Base-by-base conservation (phyloP, 2,888 invertebrate species). In the Heliconius ethilla region DNA sequence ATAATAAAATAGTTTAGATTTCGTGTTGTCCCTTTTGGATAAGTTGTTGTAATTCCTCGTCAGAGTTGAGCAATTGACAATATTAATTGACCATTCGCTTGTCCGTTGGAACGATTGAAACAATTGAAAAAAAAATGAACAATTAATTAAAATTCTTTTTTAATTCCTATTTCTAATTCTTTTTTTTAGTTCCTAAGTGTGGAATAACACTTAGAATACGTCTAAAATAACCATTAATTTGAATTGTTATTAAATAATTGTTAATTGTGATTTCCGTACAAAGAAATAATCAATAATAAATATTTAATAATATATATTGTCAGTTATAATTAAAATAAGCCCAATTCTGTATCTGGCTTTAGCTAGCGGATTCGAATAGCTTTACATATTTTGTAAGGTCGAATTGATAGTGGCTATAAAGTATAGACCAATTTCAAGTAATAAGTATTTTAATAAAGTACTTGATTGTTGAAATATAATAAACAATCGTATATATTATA, bases 1-100 rank as follows among this genome's bases (percentile, higher is more conserved):
- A 62, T 69, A 37, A 37, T 70, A 11, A 65, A 37, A 74, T 74
- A 45, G 74, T 74, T 13, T 74, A 74, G 37, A 29, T 25, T 25
- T 63, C 62, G 45, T 59, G 59, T 72, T 59, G 27, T 63, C 63
- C 40, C 22, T 15, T 15, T 72, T 22, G 33, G 72, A 59, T 33
- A 37, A 15, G 59, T 72, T 33, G 59, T 37, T 72, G 33, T 37
- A 72, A 40, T 18, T 15, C 59, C 15, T 72, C 72, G 59, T n/a
- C 59, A 59, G 59, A 10, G 59, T 59, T 59, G 59, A 22, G n/a
- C 59, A n/a, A 59, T 22, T 55, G 9, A 10, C 55, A n/a, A 9
- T n/a, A 40, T 1, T 11, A 59, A n/a, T 10, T n/a, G 59, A 11
- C n/a, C 1, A n/a, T 59, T 59, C 18, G 2, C 22, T 22, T 51